Conservation (phyloP, 2,113 vertebrate genomes). For the Poecile atricapillus region DNA sequence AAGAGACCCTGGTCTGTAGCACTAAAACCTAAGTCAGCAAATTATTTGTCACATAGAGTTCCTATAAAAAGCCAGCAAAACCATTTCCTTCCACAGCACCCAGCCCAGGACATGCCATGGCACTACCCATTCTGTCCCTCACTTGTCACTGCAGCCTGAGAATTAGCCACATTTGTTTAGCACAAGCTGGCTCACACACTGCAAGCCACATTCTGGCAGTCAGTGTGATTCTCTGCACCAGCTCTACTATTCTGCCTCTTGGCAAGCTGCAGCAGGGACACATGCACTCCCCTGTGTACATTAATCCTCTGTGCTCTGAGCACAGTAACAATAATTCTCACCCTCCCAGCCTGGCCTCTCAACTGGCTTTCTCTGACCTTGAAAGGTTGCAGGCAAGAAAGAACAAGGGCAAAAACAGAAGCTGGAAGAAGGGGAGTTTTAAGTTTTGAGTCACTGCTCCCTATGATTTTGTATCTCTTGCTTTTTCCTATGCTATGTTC, state of each 20-base stretch:
- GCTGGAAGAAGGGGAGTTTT: neutral
- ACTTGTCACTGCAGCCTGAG: neutral
- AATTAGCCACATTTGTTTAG: rapidly evolving
- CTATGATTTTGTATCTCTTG: neutral
- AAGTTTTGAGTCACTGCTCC: neutral
- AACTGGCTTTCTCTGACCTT: neutral
- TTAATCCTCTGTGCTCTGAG: neutral
- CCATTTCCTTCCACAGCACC: neutral
- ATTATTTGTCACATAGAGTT: neutral
- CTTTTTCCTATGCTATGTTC: neutral
- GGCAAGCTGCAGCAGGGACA: neutral
- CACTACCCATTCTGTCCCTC: neutral
- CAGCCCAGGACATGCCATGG: rapidly evolving
- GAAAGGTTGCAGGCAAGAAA: neutral
- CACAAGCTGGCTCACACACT: neutral
- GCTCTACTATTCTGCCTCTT: neutral
- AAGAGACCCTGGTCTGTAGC: neutral
- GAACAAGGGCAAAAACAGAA: neutral
- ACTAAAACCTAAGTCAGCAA: neutral
- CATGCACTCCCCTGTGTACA: rapidly evolving
- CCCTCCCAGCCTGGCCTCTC: neutral
- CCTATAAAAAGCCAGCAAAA: neutral
- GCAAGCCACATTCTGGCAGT: neutral
- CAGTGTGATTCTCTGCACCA: neutral
- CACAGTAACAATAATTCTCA: neutral